Base-by-base conservation (phyloP, 2,113 vertebrate species). In the Nannospalax galili region DNA sequence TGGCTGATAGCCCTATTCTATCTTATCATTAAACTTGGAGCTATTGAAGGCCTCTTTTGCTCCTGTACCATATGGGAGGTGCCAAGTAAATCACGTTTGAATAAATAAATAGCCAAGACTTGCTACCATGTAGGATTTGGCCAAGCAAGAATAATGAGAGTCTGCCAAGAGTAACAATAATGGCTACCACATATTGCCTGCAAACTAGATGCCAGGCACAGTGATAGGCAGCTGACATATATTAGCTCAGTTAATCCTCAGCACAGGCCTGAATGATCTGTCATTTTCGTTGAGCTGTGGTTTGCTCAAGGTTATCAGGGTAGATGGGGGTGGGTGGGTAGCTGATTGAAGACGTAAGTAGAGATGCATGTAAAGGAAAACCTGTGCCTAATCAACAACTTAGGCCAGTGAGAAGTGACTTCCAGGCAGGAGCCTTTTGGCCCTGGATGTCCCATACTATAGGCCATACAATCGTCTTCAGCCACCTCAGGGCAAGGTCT, bases 31-130 rank as follows among this genome's bases (percentile, higher is more conserved):
- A 42, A n/a, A 67, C 52, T 37, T 72, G 24, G 73, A 95, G 48
- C 22, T 81, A 15, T 79, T 65, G 24, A 48, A 77, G 88, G 32
- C 20, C 26, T 62, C 35, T 11, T 62, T 87, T 80, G 19, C 77
- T 88, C 73, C 22, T 70, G 19, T 62, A 56, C 64, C 58, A n/a
- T 28, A n/a, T 22, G 65, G 62, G 45, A 84, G 77, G 24, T 24
- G 19, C 45, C 28, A 77, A 88, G 88, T 64, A 70, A 87, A 92
- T 28, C 67, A 20, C 28, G 64, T 86, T 87, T 70, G 62, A 64
- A 69, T 84, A 87, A 84, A 84, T 84, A 84, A 90, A 88, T 88
- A 60, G 40, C 56, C 60, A 75, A 70, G 67, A 80, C 67, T 56
- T 94, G 69, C 45, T 81, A 60, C 78, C 35, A 15, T 2, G 8